These are phyloP conservation scores for Etheostoma spectabile DNA, from an alignment of 2,113 vertebrate species.

Conservation along the genomic window DNA sequence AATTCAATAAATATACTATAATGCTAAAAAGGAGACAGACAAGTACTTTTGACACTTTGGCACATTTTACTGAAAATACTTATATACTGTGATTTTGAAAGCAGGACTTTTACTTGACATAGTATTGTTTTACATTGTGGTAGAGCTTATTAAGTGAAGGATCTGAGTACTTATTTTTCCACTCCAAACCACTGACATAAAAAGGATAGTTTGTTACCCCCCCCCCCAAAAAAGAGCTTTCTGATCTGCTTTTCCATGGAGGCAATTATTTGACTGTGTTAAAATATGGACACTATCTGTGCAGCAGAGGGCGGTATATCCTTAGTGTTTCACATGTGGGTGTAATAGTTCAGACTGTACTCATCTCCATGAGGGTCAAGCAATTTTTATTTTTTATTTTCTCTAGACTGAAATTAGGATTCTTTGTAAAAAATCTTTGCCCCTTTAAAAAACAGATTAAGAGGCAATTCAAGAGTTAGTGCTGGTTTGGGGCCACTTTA, in stretches of 20 bases:
- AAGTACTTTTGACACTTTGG: too few species aligned
- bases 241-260: not conserved
- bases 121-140: not conserved
- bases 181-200: too few species aligned
- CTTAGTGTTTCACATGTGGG: not conserved
- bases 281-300: not conserved
- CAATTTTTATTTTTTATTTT: not conserved
- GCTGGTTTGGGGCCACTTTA: not conserved
- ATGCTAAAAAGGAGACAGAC: too few species aligned
- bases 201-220: too few species aligned
- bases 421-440: not conserved
- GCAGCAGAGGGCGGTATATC: constrained; percentile 47
- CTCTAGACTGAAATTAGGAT: not conserved
- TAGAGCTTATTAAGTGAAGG: too few species aligned
- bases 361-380: not conserved
- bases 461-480: not conserved
- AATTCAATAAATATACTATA: too few species aligned
- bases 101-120: not conserved
- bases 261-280: not conserved
- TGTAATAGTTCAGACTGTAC: too few species aligned
- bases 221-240: too few species aligned
- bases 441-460: not conserved
- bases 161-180: too few species aligned
- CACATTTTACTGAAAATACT: too few species aligned
- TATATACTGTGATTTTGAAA: not conserved